Evolutionary conservation across 2,888 invertebrate genomes (phyloP), one percentile per base, ranked within the genome.

Genomic region (Lepetodrilus schrolli): DNA sequence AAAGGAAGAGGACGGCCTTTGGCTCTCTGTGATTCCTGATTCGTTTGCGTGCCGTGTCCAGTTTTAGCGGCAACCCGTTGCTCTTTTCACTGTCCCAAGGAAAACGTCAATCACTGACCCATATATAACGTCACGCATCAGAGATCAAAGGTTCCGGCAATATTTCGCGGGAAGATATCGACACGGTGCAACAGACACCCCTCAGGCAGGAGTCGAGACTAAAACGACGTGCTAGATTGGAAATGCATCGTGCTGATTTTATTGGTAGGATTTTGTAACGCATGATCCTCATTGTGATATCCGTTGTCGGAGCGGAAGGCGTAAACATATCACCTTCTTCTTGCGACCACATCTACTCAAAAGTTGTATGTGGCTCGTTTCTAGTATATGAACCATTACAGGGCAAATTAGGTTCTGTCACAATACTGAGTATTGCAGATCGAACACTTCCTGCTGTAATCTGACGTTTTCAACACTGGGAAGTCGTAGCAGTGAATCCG

Each of bases 31-130:
- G 50, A 50, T 21, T 50, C 50, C 7, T 50, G 30, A 58, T 17
- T 58, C 58, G 58, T 58, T 58, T 58, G 17, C 58, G 34, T 34
- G 26, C 26, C 58, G 26, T 58, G 58, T 58, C 58, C 58, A 58
- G 26, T 58, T 58, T 58, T 58, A 34, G 58, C 10, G 58, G 58
- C 30, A 58, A 58, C 58, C 58, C 58, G 58, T 58, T 58, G 58
- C 58, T 58, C 58, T 58, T 58, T 58, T 58, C 58, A 58, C 58
- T 58, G 58, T 58, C 58, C 58, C 30, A 34, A 30, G 58, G 58
- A 58, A 58, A 34, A 17, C 58, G 58, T 58, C 58, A 58, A 58
- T 58, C 58, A 58, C 34, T 58, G 58, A 58, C 58, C 58, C 58
- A 58, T 58, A 58, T 58, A 30, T 58, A 58, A 34, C 58, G 58